These are phyloP conservation scores for Rousettus madagascariensis DNA, from an alignment of 2,797 vertebrate genomes.

Conservation along the genomic window DNA sequence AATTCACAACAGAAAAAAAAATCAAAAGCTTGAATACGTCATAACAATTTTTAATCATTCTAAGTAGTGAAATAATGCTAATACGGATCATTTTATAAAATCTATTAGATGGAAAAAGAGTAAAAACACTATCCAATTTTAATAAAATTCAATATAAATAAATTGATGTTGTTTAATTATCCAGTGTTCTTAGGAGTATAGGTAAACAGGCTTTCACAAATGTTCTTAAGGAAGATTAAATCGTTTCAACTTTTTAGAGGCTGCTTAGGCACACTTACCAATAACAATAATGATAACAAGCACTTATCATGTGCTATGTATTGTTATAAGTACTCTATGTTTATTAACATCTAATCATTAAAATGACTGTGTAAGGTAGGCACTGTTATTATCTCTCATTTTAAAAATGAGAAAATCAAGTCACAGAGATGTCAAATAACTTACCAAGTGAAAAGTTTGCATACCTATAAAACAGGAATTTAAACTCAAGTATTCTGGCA, in stretches of 20 bases:
- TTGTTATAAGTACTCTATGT: not conserved
- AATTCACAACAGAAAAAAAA: not conserved
- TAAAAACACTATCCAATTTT: not conserved
- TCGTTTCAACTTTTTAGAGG: not conserved
- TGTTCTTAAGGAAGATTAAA: conserved; percentile 1
- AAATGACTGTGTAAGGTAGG: not conserved
- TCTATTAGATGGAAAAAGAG: not conserved
- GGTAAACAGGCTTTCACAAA: not conserved
- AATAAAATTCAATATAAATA: not conserved
- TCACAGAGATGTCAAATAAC: not conserved
- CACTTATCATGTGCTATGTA: not conserved
- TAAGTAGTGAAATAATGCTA: not conserved
- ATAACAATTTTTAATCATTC: not conserved
- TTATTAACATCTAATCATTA: not conserved
- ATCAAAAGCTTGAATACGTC: not conserved
- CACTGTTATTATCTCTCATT: not conserved
- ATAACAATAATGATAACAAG: not conserved
- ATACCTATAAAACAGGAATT: not conserved
- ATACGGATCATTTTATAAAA: not conserved
- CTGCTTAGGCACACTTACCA: not conserved
- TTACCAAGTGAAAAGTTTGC: not conserved
- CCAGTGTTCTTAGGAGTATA: not conserved
- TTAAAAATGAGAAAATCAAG: not conserved
- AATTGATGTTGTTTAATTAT: not conserved
- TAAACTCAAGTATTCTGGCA: not conserved